These are phyloP conservation scores for Centropyge bicolor DNA, from an alignment of 2,797 vertebrate species.

Conservation along the genomic window DNA sequence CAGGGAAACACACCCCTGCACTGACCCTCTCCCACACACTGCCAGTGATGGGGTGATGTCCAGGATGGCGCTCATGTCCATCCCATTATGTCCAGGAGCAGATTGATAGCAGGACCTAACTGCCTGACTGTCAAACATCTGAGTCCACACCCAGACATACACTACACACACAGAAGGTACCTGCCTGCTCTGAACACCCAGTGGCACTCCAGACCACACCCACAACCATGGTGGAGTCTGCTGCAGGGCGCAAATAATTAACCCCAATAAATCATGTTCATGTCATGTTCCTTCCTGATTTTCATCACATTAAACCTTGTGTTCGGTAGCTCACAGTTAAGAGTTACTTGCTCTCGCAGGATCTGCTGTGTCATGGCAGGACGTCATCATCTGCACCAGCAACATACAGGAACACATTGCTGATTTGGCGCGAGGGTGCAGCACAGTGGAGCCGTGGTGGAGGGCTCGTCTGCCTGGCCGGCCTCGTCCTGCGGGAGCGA, in stretches of 20 bases:
- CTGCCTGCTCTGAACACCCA: background rate
- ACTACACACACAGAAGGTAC: background rate
- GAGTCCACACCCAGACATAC: background rate
- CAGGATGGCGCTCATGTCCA: background rate
- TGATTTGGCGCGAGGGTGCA: constrained; percentile 39
- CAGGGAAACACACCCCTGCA: background rate
- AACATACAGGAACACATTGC: constrained; percentile 48
- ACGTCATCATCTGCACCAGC: constrained; percentile 39
- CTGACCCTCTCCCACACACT: constrained; percentile 6
- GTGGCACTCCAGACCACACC: constrained; percentile 31
- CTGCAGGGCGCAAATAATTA: constrained; percentile 45
- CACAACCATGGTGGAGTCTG: constrained; percentile 49
- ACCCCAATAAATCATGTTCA: constrained; percentile 51
- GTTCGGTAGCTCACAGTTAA: background rate
- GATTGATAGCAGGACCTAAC: constrained; percentile 18
- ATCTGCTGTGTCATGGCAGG: constrained; percentile 63
- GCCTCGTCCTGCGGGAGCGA: constrained; percentile 60
- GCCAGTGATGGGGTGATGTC: constrained; percentile 6
- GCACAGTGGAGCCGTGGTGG: constrained; percentile 24
- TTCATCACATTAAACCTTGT: constrained; percentile 6
- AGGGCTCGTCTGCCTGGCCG: constrained; percentile 45
- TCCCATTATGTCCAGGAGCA: constrained; percentile 7
- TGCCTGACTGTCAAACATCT: constrained; percentile 6
- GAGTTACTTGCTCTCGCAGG: constrained; percentile 21
- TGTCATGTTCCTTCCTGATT: constrained; percentile 1